Conservation (phyloP, 1,140 invertebrate genomes). For the Drosophila miranda region DNA sequence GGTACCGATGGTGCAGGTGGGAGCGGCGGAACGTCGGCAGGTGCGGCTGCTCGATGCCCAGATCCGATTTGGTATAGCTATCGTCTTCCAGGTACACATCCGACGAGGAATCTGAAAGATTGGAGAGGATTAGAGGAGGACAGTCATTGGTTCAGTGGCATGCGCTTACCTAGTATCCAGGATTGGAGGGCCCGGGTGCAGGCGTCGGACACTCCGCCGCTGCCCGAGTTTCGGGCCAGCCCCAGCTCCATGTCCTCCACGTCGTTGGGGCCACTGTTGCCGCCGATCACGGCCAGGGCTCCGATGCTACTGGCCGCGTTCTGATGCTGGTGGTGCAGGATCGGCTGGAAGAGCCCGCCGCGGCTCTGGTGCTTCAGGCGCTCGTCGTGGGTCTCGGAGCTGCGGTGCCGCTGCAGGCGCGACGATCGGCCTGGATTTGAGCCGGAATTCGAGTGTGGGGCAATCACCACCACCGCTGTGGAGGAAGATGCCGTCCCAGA, state of each 20-base stretch:
- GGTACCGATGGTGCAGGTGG: slow-evolving; percentile 62
- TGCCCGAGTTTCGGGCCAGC: slow-evolving; percentile 50
- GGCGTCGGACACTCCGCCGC: slow-evolving; percentile 44
- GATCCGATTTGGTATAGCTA: slow-evolving; percentile 79
- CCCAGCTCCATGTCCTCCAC: slow-evolving; percentile 72
- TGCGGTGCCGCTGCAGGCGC: slow-evolving; percentile 74
- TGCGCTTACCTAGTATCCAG: slow-evolving; percentile 68
- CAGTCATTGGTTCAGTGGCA: no score
- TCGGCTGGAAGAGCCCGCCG: slow-evolving; percentile 58
- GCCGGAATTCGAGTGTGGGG: slow-evolving; percentile 24
- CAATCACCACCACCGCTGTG: slow-evolving; percentile 37
- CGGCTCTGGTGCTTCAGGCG: slow-evolving; percentile 73
- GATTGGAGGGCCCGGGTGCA: slow-evolving; percentile 61
- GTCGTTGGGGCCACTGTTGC: slow-evolving; percentile 37
- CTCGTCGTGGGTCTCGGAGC: slow-evolving; percentile 79
- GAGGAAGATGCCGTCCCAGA: slow-evolving; percentile 2
- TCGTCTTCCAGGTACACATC: slow-evolving; percentile 80
- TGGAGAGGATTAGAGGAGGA: neutral
- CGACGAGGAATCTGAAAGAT: slow-evolving; percentile 67
- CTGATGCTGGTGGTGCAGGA: slow-evolving; percentile 64
- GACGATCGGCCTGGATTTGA: slow-evolving; percentile 38
- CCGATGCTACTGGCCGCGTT: slow-evolving; percentile 45
- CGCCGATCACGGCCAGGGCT: slow-evolving; percentile 36
- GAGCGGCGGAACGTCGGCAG: slow-evolving; percentile 50
- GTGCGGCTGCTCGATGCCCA: slow-evolving; percentile 73